Evolutionary conservation across 2,113 vertebrate genomes (phyloP).

Genomic region (Gobiocypris rarus): DNA sequence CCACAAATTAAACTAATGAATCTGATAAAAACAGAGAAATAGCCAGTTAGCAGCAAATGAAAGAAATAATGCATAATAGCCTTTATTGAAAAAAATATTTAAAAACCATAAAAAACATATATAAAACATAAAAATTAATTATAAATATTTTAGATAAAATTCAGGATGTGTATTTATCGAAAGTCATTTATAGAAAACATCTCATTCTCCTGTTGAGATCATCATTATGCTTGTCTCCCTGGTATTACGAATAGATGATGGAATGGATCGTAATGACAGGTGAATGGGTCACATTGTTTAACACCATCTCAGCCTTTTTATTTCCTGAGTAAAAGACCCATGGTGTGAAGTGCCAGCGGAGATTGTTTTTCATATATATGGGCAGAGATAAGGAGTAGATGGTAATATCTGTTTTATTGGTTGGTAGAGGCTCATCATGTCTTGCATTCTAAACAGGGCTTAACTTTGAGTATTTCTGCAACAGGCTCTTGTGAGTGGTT

Average conservation of each 20-base stretch:
- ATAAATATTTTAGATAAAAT: background rate
- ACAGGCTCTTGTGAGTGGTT: background rate
- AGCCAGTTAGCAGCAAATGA: background rate
- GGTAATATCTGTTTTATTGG: slow-evolving; percentile 33
- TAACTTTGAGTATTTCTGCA: slow-evolving; percentile 25
- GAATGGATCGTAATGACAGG: slow-evolving; percentile 3
- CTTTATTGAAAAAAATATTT: too few species aligned
- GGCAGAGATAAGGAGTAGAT: slow-evolving; percentile 10
- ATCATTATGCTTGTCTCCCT: background rate
- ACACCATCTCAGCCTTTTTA: slow-evolving; percentile 29
- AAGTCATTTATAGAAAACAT: background rate
- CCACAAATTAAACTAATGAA: background rate
- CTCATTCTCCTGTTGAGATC: background rate
- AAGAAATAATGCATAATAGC: background rate
- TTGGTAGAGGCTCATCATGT: background rate
- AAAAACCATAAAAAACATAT: too few species aligned
- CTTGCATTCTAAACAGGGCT: slow-evolving; percentile 42
- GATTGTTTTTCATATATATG: slow-evolving; percentile 37
- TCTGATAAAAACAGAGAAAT: background rate
- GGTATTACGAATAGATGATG: background rate
- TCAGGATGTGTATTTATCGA: background rate
- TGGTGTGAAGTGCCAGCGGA: slow-evolving; percentile 32
- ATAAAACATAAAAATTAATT: too few species aligned
- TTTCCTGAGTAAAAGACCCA: slow-evolving; percentile 36
- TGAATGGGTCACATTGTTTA: slow-evolving; percentile 27